Evolutionary conservation across 2,888 invertebrate species (phyloP).

Genomic region (Napeogenes sylphis): DNA sequence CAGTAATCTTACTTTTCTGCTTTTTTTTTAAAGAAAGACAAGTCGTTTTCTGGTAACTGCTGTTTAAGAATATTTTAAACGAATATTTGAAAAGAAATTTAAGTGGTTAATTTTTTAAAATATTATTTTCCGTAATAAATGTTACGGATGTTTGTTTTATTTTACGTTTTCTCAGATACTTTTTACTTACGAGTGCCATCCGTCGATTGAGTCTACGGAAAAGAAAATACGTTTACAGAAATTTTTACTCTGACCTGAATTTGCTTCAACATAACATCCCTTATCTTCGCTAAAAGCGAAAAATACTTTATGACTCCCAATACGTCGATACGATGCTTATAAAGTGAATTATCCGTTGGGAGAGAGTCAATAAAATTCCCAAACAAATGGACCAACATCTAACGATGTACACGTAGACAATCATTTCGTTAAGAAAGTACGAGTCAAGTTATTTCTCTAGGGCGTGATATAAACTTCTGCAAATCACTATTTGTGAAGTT

Average conservation of each 20-base stretch:
- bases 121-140: too few relatives aligned
- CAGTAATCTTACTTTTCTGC: neutral
- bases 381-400: constrained; percentile 72
- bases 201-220: neutral
- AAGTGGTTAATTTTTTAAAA: too few relatives aligned
- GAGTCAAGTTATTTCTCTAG: constrained; percentile 62
- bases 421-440: constrained; percentile 75
- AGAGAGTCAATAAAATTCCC: constrained; percentile 70
- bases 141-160: too few relatives aligned
- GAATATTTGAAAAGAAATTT: neutral
- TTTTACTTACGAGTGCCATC: too few relatives aligned
- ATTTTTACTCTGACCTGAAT: constrained; percentile 33
- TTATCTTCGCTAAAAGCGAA: constrained; percentile 45
- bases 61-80: neutral
- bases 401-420: constrained; percentile 74
- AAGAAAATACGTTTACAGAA: constrained; percentile 23
- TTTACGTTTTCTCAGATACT: too few relatives aligned
- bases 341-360: constrained; percentile 73
- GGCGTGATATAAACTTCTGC: constrained; percentile 34
- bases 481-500: constrained; percentile 33
- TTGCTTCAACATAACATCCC: constrained; percentile 32
- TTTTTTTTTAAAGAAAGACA: neutral
- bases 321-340: constrained; percentile 70
- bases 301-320: constrained; percentile 69
- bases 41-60: neutral